Conservation (phyloP, 2,888 invertebrate genomes). For the Sphaerophoria rueppellii region DNA sequence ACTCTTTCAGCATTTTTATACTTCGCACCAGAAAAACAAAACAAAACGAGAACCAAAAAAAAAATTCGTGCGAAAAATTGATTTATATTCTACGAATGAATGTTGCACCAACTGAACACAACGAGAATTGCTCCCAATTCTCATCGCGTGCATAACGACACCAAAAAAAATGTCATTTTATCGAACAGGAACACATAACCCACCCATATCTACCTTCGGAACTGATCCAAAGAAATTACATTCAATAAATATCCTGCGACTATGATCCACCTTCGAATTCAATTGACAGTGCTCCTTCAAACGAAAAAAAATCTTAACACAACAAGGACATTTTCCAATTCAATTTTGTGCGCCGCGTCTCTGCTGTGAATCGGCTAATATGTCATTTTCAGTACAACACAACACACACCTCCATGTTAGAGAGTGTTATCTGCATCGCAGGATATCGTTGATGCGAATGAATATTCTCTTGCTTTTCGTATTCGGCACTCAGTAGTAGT, state of each 20-base stretch:
- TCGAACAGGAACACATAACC: constrained; percentile 33
- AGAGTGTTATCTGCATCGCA: constrained; percentile 60
- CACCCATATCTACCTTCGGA: constrained; percentile 28
- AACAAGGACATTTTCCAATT: constrained; percentile 45
- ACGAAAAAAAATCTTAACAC: constrained; percentile 25
- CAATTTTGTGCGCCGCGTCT: constrained; percentile 57
- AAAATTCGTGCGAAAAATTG: neutral
- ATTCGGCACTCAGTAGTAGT: too few species aligned
- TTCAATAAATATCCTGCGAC: constrained; percentile 66
- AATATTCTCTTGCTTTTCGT: constrained; percentile 17
- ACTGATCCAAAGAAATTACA: constrained; percentile 62
- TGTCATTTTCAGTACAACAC: constrained; percentile 63
- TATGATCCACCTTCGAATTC: constrained; percentile 53
- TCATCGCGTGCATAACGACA: constrained; percentile 22
- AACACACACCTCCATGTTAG: constrained; percentile 44
- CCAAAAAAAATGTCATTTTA: constrained; percentile 48
- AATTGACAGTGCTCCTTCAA: constrained; percentile 35
- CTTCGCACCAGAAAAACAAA: neutral
- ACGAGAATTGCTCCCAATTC: constrained; percentile 4
- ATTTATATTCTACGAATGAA: neutral
- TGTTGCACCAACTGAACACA: constrained; percentile 10
- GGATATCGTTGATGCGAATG: constrained; percentile 54
- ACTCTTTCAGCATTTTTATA: neutral
- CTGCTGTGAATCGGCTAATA: constrained; percentile 63
- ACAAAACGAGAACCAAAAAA: neutral